These are phyloP conservation scores for Scaptomyza graminum DNA, from an alignment of 1,140 invertebrate species.

Conservation along the genomic window DNA sequence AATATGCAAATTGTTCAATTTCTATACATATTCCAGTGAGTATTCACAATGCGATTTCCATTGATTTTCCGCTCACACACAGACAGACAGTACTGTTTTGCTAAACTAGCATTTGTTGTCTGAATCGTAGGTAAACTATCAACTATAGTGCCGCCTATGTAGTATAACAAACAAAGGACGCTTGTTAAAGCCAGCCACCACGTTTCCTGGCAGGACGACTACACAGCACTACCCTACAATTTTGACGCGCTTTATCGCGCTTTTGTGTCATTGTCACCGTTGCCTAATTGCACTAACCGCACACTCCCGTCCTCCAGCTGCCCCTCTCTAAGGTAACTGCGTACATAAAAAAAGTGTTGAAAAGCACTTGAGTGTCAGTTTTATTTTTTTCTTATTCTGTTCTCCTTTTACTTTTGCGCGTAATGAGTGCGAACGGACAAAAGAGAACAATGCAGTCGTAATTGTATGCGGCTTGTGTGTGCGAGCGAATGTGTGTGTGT, in stretches of 20 bases:
- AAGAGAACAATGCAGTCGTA: constrained; percentile 76
- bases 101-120: neutral
- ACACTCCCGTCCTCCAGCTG: neutral
- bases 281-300: constrained; percentile 78
- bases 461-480: constrained; percentile 69
- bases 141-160: constrained; percentile 7
- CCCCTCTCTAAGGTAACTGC: neutral
- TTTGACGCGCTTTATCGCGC: constrained; percentile 65
- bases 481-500: constrained; percentile 29
- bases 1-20: constrained; percentile 58
- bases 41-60: constrained; percentile 38
- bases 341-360: constrained; percentile 46
- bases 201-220: constrained; percentile 43
- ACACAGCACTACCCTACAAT: constrained; percentile 27
- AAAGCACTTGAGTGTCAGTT: constrained; percentile 70
- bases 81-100: neutral
- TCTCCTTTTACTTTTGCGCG: constrained; percentile 39
- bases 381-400: constrained; percentile 17
- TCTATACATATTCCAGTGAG: constrained; percentile 40
- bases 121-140: neutral
- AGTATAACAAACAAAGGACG: constrained; percentile 54
- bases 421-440: constrained; percentile 59
- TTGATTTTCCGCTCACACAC: constrained; percentile 17
- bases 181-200: constrained; percentile 62
- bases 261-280: constrained; percentile 79